Conservation (phyloP, 2,113 vertebrate species). For the Eublepharis macularius region DNA sequence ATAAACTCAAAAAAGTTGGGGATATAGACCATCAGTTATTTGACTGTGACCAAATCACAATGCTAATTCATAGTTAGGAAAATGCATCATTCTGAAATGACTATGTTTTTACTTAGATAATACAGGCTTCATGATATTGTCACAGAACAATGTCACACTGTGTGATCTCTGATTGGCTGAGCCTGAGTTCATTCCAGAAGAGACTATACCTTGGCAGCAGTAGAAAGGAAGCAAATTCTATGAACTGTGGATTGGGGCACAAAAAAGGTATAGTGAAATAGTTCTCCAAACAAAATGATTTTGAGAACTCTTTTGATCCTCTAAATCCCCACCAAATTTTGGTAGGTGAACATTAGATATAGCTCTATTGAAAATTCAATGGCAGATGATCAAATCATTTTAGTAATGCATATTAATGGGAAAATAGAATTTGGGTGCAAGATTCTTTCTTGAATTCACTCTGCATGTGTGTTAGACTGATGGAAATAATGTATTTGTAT, state of each 20-base stretch:
- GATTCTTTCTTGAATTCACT: background rate
- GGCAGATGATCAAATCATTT: too few relatives aligned
- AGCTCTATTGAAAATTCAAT: background rate
- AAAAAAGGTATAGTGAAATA: background rate
- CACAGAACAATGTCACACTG: background rate
- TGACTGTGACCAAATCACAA: too few relatives aligned
- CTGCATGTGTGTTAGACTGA: background rate
- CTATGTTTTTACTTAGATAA: background rate
- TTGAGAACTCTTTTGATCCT: background rate
- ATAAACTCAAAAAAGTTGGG: too few relatives aligned
- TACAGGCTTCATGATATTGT: background rate
- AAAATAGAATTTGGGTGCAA: background rate
- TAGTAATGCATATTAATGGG: background rate
- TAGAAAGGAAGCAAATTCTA: background rate
- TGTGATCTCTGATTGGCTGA: background rate
- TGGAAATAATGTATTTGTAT: background rate
- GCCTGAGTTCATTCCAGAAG: background rate
- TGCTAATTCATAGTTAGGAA: too few relatives aligned
- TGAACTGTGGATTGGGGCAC: background rate
- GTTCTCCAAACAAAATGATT: too few relatives aligned
- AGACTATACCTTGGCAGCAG: background rate
- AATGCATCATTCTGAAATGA: too few relatives aligned
- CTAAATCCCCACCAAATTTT: background rate
- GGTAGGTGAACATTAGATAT: background rate
- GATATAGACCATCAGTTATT: too few relatives aligned